Percentiles rank a stretch among this genome's conserved stretches.
These are phyloP conservation scores for Acrossocheilus fasciatus DNA, from an alignment of 2,797 vertebrate genomes.

Conservation along the genomic window DNA sequence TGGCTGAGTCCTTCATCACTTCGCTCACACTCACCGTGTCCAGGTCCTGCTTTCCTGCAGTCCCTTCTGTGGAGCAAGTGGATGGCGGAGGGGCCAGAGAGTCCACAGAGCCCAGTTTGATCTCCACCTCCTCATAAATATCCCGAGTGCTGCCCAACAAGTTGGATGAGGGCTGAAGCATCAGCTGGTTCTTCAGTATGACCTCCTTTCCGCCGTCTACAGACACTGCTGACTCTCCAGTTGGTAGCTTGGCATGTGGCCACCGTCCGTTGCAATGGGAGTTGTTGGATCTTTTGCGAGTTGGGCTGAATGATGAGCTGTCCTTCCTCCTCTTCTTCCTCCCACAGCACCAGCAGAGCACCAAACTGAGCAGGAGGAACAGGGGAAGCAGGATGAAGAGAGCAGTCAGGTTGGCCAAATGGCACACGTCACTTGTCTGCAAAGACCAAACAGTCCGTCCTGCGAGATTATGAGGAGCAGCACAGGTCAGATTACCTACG, in stretches of 20 bases:
- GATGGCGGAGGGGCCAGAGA: constrained; percentile 67
- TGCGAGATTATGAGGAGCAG: constrained; percentile 69
- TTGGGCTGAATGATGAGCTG: constrained; percentile 56
- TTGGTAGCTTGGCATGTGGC: constrained; percentile 66
- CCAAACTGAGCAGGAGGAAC: constrained; percentile 73
- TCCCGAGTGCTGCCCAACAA: constrained; percentile 81
- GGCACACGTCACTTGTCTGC: constrained; percentile 74
- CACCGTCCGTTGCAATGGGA: constrained; percentile 72
- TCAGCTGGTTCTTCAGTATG: constrained; percentile 78
- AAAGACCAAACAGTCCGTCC: constrained; percentile 72
- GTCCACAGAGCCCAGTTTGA: constrained; percentile 79
- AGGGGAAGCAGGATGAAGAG: constrained; percentile 87
- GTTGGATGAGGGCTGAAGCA: constrained; percentile 75
- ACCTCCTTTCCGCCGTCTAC: constrained; percentile 62
- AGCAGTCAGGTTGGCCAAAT: constrained; percentile 76
- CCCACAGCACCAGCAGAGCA: constrained; percentile 86
- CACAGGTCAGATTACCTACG: constrained; percentile 77
- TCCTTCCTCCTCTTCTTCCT: constrained; percentile 77
- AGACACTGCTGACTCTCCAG: constrained; percentile 41
- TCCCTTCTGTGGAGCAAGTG: constrained; percentile 64
- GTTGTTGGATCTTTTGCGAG: constrained; percentile 67
- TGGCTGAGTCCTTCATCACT: constrained; percentile 88
- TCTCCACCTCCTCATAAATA: constrained; percentile 88
- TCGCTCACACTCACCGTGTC: constrained; percentile 86
- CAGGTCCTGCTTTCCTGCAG: constrained; percentile 70